Percentiles rank a stretch among this genome's conserved stretches.
These are phyloP conservation scores for Pseudomugil gertrudae DNA, from an alignment of 2,797 vertebrate species.

Conservation along the genomic window DNA sequence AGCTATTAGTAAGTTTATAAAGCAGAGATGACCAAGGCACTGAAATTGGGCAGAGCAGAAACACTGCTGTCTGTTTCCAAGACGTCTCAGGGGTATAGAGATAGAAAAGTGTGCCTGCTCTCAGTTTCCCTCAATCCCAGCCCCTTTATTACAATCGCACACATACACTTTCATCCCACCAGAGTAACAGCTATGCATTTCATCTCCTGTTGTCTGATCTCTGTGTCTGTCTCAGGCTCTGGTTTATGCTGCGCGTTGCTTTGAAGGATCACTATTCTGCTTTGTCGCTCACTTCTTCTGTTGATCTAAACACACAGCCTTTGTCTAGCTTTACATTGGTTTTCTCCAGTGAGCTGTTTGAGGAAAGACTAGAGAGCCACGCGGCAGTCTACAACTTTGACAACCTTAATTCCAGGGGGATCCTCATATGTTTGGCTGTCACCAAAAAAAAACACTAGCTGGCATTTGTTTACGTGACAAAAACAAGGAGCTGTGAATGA, in stretches of 20 bases:
- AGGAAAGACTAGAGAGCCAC: slow-evolving; percentile 10
- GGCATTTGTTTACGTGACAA: slow-evolving; percentile 28
- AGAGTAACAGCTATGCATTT: slow-evolving; percentile 47
- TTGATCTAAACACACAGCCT: slow-evolving; percentile 18
- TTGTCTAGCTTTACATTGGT: slow-evolving; percentile 10
- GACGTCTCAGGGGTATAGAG: slow-evolving; percentile 35
- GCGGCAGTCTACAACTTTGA: slow-evolving; percentile 5
- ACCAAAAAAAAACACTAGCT: slow-evolving; percentile 25
- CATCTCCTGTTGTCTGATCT: slow-evolving; percentile 60
- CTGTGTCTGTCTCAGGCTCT: slow-evolving; percentile 27
- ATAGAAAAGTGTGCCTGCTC: slow-evolving; percentile 41
- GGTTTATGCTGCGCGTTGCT: slow-evolving; percentile 30
- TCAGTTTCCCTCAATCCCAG: slow-evolving; percentile 32
- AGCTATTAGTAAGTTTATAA: slow-evolving; percentile 36
- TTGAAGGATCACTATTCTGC: slow-evolving; percentile 36
- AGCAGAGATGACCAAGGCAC: slow-evolving; percentile 2
- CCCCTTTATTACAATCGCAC: slow-evolving; percentile 44
- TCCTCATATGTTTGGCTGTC: slow-evolving; percentile 21
- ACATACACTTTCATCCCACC: slow-evolving; percentile 20
- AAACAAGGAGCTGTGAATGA: slow-evolving; percentile 43
- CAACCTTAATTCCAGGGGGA: slow-evolving; percentile 14
- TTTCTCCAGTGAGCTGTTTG: not conserved
- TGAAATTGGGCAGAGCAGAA: slow-evolving; percentile 45
- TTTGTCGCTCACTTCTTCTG: slow-evolving; percentile 30
- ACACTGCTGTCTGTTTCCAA: slow-evolving; percentile 41